These are phyloP conservation scores for Epistrophe eligans DNA, from an alignment of 2,888 invertebrate genomes.

Conservation along the genomic window DNA sequence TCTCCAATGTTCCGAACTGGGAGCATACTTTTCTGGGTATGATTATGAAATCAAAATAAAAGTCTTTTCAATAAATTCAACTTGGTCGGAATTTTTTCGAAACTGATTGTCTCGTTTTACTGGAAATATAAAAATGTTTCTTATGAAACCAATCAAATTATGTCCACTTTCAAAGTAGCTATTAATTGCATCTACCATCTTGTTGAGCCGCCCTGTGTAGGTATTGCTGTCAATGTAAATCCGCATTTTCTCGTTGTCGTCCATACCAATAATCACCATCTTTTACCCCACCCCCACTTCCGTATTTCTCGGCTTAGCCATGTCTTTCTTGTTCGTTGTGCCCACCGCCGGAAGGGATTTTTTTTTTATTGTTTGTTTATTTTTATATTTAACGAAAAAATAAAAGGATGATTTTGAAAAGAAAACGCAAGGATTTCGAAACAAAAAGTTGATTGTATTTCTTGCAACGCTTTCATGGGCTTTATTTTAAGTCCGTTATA, in stretches of 20 bases:
- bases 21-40: too few species aligned
- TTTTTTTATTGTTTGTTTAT: not conserved
- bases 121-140: too few species aligned
- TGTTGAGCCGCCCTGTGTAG: not conserved
- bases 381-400: constrained; percentile 16
- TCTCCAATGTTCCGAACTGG: too few species aligned
- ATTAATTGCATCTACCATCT: not conserved
- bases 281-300: not conserved
- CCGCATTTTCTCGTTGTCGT: not conserved
- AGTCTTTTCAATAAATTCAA: too few species aligned
- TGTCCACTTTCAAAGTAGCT: too few species aligned
- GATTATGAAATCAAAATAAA: too few species aligned
- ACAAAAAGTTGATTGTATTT: constrained; percentile 42
- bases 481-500: constrained; percentile 11
- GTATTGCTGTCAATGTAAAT: not conserved
- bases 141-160: too few species aligned
- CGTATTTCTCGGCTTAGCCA: not conserved
- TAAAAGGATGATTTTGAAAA: constrained; percentile 28
- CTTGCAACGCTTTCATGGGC: not conserved
- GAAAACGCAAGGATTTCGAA: constrained; percentile 34
- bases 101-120: too few species aligned
- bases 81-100: too few species aligned
- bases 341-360: constrained; percentile 8
- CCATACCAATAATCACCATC: not conserved
- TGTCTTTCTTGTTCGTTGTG: constrained; percentile 9